Base-by-base conservation (phyloP, 2,888 invertebrate genomes). In the Synanthedon formicaeformis region DNA sequence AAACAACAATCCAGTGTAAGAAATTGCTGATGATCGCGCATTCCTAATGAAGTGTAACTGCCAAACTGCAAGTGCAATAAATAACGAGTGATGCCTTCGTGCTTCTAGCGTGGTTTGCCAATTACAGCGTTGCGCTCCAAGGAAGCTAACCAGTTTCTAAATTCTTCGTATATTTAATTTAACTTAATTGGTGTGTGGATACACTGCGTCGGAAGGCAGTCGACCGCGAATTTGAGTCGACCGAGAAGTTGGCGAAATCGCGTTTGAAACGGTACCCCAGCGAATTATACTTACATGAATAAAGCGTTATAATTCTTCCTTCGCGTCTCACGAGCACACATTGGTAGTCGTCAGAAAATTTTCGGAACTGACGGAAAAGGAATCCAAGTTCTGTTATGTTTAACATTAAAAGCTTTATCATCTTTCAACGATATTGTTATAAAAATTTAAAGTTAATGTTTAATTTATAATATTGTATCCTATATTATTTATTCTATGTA, bases 71-170 rank as follows among this genome's bases (percentile, higher is more conserved):
- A 75, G 74, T 67, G 64, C 68, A 73, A 74, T 77, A 77, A 72
- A 79, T 82, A 82, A 77, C 81, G 73, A 73, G 73, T 72, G 72
- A 76, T 77, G 75, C 73, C 74, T 78, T 77, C 75, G 78, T 81
- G 77, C 75, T 83, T 73, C 73, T 72, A 76, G 72, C 75, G 69
- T 73, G 76, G 77, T 77, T 77, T 75, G 81, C 82, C 85, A 86
- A 86, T 87, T 87, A 87, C 76, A 63, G 67, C 82, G 86, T 78
- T 84, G 80, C 86, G 86, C 85, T 86, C 81, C 82, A 82, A 83
- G 84, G 81, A 85, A 85, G 83, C 78, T 80, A 81, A 83, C 77
- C 78, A 83, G 82, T 87, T 86, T 86, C 87, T 87, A 87, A 85
- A 86, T 86, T 86, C 86, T 86, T 82, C 78, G 82, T 85, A 81